phyloP scores from a whole-genome alignment of 2,888 invertebrate genomes.

The Hemaris fuciformis region DNA sequence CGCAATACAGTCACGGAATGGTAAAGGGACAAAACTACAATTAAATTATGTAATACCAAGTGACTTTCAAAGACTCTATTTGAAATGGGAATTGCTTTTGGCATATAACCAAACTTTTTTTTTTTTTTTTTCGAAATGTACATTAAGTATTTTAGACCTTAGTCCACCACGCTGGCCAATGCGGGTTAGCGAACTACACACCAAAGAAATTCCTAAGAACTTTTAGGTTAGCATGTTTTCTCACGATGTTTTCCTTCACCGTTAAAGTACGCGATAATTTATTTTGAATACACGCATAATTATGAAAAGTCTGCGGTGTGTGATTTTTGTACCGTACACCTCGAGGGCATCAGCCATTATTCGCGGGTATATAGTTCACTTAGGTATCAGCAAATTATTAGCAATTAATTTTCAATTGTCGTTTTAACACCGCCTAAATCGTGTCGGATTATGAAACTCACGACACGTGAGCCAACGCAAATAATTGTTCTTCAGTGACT shows the following conservation, averaged over 20 bases:
- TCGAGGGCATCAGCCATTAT: too few relatives aligned
- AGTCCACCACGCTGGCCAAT: too few relatives aligned
- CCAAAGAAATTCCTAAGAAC: too few relatives aligned
- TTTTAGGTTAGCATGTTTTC: too few relatives aligned
- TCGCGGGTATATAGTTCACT: neutral
- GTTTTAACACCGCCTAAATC: neutral
- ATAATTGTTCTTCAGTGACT: neutral
- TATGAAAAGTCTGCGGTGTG: too few relatives aligned
- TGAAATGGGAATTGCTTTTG: neutral
- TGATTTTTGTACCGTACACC: too few relatives aligned
- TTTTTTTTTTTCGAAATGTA: too few relatives aligned
- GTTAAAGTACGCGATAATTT: too few relatives aligned
- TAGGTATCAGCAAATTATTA: neutral
- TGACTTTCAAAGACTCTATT: neutral
- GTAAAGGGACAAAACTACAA: neutral
- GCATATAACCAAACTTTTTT: neutral
- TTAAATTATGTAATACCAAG: neutral
- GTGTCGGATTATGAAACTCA: neutral
- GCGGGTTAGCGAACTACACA: too few relatives aligned
- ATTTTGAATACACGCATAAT: too few relatives aligned
- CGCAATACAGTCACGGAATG: constrained; percentile 48
- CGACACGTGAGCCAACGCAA: neutral
- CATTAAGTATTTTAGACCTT: too few relatives aligned
- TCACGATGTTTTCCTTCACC: too few relatives aligned
- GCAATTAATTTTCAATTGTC: neutral